phyloP scores from a whole-genome alignment of 2,888 invertebrate species.

The Epinotia demarniana region DNA sequence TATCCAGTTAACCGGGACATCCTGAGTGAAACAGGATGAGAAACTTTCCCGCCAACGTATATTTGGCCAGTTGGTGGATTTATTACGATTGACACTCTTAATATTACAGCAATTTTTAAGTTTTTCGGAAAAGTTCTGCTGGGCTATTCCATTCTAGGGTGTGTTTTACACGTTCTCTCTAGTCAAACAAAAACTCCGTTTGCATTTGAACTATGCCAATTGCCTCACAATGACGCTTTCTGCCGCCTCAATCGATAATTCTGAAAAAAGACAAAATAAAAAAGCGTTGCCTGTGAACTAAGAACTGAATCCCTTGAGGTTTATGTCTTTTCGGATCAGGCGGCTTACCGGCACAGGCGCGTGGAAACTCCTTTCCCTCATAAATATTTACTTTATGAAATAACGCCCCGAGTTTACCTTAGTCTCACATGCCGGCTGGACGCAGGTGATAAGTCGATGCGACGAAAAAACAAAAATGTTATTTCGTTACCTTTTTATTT shows the following conservation, averaged over 20 bases:
- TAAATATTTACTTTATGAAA: constrained; percentile 85
- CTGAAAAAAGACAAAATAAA: constrained; percentile 64
- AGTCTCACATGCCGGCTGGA: constrained; percentile 70
- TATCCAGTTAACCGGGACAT: neutral
- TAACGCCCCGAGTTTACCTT: constrained; percentile 76
- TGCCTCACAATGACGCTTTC: neutral
- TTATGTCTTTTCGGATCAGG: constrained; percentile 83
- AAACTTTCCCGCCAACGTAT: neutral
- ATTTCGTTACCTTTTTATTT: constrained; percentile 55
- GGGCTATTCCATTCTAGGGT: neutral
- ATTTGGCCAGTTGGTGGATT: too few relatives aligned
- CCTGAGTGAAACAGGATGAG: neutral
- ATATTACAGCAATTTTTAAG: too few relatives aligned
- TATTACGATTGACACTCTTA: too few relatives aligned
- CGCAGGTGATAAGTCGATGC: constrained; percentile 72
- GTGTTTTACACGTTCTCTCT: neutral
- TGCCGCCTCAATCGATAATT: constrained; percentile 50
- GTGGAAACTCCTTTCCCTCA: constrained; percentile 77
- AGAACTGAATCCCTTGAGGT: constrained; percentile 80
- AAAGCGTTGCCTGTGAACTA: constrained; percentile 77
- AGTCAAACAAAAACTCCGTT: neutral
- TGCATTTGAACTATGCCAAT: constrained; percentile 6
- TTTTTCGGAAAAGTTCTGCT: neutral
- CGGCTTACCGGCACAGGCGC: constrained; percentile 78
- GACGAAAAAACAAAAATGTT: constrained; percentile 63